A percentile compares a stretch with the other conserved stretches of the same genome.
Evolutionary conservation across 2,888 invertebrate genomes (phyloP).

Genomic region (Scaptomyza tumidula): DNA sequence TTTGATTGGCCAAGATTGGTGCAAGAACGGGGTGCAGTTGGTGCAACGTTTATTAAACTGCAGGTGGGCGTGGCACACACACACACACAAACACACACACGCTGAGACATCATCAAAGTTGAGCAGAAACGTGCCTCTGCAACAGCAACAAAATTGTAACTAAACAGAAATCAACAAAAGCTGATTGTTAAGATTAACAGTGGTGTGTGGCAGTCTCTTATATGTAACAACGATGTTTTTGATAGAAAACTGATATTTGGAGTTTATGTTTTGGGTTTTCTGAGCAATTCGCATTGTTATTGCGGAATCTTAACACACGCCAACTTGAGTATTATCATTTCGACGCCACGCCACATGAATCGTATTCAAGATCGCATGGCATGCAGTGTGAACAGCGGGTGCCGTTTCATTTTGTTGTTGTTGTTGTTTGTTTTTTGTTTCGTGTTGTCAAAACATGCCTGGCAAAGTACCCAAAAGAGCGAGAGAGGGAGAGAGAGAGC

Average conservation of each 20-base stretch:
- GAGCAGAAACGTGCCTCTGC: constrained; percentile 29
- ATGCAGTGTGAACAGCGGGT: constrained; percentile 72
- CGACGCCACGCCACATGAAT: constrained; percentile 54
- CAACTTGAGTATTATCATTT: constrained; percentile 62
- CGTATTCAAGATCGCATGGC: constrained; percentile 63
- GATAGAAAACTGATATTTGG: background rate
- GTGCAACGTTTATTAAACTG: constrained; percentile 31
- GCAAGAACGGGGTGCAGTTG: constrained; percentile 5
- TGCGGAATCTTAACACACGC: constrained; percentile 30
- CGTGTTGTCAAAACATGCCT: constrained; percentile 52
- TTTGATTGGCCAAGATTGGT: constrained; percentile 45
- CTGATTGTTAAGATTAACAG: background rate
- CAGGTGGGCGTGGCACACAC: constrained; percentile 51
- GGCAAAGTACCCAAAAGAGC: background rate
- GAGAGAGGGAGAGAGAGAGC: background rate
- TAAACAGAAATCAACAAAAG: constrained; percentile 15
- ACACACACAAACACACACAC: background rate
- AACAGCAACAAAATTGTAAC: constrained; percentile 5
- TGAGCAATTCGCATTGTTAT: constrained; percentile 16
- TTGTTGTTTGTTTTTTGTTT: constrained; percentile 10
- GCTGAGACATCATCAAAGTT: constrained; percentile 26
- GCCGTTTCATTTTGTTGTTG: constrained; percentile 10
- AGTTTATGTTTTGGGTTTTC: background rate
- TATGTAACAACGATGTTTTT: background rate
- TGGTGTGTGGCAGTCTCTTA: background rate